A percentile compares a stretch with the other conserved stretches of the same genome.
These are phyloP conservation scores for Chelon labrosus DNA, from an alignment of 2,797 vertebrate species.

Conservation along the genomic window DNA sequence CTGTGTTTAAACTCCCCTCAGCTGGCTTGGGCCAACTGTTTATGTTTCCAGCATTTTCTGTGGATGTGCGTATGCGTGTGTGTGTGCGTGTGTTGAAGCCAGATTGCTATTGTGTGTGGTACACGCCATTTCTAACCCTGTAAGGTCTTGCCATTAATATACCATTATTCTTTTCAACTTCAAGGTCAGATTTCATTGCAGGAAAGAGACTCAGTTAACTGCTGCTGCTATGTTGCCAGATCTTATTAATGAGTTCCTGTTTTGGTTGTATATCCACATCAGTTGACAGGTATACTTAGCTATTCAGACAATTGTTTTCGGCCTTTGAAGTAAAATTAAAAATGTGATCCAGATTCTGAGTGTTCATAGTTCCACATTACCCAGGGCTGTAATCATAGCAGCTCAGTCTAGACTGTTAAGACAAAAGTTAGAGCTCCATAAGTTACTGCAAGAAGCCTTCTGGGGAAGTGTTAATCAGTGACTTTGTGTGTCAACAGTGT, in stretches of 20 bases:
- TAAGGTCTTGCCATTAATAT: slow-evolving; percentile 51
- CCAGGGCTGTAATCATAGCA: background rate
- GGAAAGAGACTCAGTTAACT: slow-evolving; percentile 28
- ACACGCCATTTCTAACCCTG: slow-evolving; percentile 32
- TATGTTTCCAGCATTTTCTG: slow-evolving; percentile 81
- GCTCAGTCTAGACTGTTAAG: background rate
- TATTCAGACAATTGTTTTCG: slow-evolving; percentile 22
- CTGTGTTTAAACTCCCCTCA: slow-evolving; percentile 81
- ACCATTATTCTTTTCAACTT: slow-evolving; percentile 55
- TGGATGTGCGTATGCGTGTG: slow-evolving; percentile 32
- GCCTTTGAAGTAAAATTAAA: slow-evolving; percentile 33
- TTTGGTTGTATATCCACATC: slow-evolving; percentile 62
- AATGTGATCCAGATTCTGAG: background rate
- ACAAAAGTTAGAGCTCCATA: background rate
- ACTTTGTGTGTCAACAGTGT: background rate
- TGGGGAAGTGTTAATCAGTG: background rate
- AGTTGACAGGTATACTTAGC: slow-evolving; percentile 35
- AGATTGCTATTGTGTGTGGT: slow-evolving; percentile 63
- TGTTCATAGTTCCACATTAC: slow-evolving; percentile 9
- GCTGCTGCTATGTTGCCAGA: slow-evolving; percentile 56
- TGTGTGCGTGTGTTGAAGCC: slow-evolving; percentile 52
- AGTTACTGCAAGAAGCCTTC: background rate
- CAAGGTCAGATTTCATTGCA: slow-evolving; percentile 60
- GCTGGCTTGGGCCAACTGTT: slow-evolving; percentile 77
- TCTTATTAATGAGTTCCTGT: slow-evolving; percentile 75